Evolutionary conservation across 2,888 invertebrate genomes (phyloP), one percentile per base, ranked within the genome.

Genomic region (Tetrapedia diversipes): DNA sequence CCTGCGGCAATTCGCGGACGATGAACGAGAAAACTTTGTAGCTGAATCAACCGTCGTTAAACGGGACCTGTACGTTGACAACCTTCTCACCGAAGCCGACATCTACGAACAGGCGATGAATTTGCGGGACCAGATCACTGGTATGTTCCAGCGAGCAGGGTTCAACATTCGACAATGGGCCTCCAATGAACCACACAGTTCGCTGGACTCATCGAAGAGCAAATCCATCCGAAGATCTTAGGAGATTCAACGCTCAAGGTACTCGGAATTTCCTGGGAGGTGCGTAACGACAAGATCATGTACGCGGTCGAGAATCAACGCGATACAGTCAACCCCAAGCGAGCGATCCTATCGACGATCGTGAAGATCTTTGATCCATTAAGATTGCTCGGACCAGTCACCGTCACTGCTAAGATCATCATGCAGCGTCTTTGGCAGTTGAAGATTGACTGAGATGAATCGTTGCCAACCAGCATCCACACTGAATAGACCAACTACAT

Each of bases 41-140:
- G 6, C 1, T 0, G 69, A 39, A 0, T 1, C 65, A 0, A 8
- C 0, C 0, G 1, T 37, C 1, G 1, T 61, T 0, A 37, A 43
- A 0, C 11, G 22, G 2, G 77, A 79, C 27, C 54, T 81, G 8
- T 81, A 81, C 47, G 77, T 81, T 0, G 74, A 79, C 24, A 75
- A 81, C 24, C 14, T 77, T 1, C 11, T 79, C 2, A 65, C 72
- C 0, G 79, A 77, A 4, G 47, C 81, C 0, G 3, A 69, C 8
- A 45, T 34, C 0, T 8, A 27, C 1, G 22, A 54, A 0, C 66
- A 71, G 19, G 68, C 68, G 10, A 0, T 0, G 0, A 0, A 0
- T 0, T 0, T 37, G 10, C 14, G 22, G 0, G 7, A 71, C 51
- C 8, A 54, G 19, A 22, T 49, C 0, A 71, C 37, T 2, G 1